These are phyloP conservation scores for Drosophila incognita DNA, from an alignment of 2,888 invertebrate species.

Conservation along the genomic window DNA sequence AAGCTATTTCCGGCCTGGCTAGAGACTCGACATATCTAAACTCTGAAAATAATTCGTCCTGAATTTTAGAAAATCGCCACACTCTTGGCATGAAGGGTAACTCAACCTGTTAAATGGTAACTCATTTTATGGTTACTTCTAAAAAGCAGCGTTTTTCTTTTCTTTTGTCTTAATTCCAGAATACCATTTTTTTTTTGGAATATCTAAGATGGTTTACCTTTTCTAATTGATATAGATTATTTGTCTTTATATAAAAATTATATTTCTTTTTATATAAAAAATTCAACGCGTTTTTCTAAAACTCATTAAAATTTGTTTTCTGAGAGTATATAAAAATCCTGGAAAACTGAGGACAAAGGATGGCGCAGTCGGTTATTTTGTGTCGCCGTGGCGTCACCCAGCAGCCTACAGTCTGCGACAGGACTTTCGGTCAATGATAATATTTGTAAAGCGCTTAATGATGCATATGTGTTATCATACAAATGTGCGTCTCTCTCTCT, in stretches of 20 bases:
- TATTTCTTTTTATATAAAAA: not conserved
- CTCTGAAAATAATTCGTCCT: not conserved
- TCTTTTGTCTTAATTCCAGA: not conserved
- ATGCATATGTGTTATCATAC: conserved; percentile 37
- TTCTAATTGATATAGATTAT: not conserved
- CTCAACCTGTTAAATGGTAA: no score
- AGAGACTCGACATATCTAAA: not conserved
- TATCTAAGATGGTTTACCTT: no score
- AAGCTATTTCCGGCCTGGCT: not conserved
- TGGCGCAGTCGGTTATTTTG: not conserved
- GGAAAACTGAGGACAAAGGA: not conserved
- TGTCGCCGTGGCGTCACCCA: not conserved
- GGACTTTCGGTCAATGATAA: conserved; percentile 41
- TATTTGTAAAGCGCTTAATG: conserved; percentile 73
- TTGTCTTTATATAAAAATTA: no score
- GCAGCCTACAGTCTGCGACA: not conserved
- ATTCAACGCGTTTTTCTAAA: not conserved
- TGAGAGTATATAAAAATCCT: not conserved
- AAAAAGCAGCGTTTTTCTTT: no score
- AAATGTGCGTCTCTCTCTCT: not conserved
- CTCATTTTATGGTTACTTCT: no score
- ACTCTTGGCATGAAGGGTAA: not conserved
- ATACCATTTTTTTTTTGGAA: no score
- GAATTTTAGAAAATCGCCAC: not conserved
- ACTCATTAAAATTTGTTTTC: not conserved